Percentiles rank a stretch among this genome's conserved stretches.
These are phyloP conservation scores for Pachliopta kotzebuea DNA, from an alignment of 2,888 invertebrate species.

Conservation along the genomic window DNA sequence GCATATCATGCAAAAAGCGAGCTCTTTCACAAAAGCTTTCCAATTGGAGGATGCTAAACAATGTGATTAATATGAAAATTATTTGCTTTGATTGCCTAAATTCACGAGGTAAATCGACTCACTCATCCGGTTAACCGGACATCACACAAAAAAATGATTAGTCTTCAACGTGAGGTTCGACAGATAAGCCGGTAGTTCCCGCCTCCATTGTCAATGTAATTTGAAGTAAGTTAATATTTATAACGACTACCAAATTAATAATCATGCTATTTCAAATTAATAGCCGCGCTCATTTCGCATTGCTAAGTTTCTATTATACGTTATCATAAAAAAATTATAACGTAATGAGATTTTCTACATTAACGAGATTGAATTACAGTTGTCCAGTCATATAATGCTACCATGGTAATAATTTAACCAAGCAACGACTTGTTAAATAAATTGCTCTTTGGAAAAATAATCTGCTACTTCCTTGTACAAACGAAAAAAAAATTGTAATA, in stretches of 20 bases:
- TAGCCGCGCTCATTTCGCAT: conserved; percentile 46
- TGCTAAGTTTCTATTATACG: conserved; percentile 44
- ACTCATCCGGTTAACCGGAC: conserved; percentile 49
- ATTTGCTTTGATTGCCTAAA: conserved; percentile 63
- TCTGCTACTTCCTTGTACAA: conserved; percentile 12
- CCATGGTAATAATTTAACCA: conserved; percentile 25
- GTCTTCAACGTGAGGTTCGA: conserved; percentile 50
- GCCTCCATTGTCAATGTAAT: conserved; percentile 51
- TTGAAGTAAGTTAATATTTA: conserved; percentile 59
- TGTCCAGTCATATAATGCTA: conserved; percentile 16
- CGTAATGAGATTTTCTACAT: conserved; percentile 38
- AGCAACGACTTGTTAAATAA: conserved; percentile 7
- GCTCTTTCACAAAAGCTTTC: conserved; percentile 48
- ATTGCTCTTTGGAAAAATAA: conserved; percentile 21
- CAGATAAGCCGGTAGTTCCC: conserved; percentile 57
- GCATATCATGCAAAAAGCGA: conserved; percentile 63
- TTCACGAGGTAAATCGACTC: conserved; percentile 46
- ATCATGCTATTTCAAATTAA: conserved; percentile 47
- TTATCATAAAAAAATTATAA: conserved; percentile 36
- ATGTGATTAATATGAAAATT: conserved; percentile 67
- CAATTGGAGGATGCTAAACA: conserved; percentile 50
- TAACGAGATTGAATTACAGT: conserved; percentile 37
- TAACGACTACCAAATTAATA: conserved; percentile 52
- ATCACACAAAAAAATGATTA: conserved; percentile 61
- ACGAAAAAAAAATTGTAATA: not conserved